Base-by-base conservation (phyloP, 2,888 invertebrate genomes). In the Polymixis flavicincta region DNA sequence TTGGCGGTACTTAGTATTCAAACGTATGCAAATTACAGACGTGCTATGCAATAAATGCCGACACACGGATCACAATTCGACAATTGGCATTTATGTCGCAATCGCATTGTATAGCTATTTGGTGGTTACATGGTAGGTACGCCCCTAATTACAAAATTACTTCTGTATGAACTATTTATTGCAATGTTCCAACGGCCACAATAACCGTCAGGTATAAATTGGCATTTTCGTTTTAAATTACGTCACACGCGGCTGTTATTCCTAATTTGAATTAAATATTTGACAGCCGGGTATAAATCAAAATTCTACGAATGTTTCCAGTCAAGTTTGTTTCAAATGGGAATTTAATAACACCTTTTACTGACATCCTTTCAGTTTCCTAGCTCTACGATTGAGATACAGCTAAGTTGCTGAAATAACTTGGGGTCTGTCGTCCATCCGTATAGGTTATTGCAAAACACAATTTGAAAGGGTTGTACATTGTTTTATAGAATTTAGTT, bases 41-140 rank as follows among this genome's bases (percentile, higher is more conserved):
- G 95, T 95, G 95, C 95, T 94, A 94, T 95, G 95, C 96, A 96
- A 96, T 96, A 96, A 96, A 96, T 96, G 96, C 95, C 93, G 95
- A 94, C 93, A 95, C 92, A 93, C 94, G 93, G 95, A 95, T 96
- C 96, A 95, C 95, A 95, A 95, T 95, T 95, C 95, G 95, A 94
- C 95, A 94, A 95, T 96, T 96, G 95, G 91, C 95, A 95, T 95
- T 95, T 95, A 94, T 92, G 93, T 93, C 90, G 92, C 93, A 93
- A 94, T 94, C 91, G 92, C 88, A 90, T 92, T 92, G 90, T 92
- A 91, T 91, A 90, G 90, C 86, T 88, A 87, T 83, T 78, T 66
- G 61, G 76, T 80, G 69, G 83, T 76, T 79, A 74, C 71, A 61
- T 68, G 76, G 57, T 60, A 69, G 76, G 57, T 60, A 69, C 78